A percentile compares a stretch with the other conserved stretches of the same genome.
Evolutionary conservation across 2,113 vertebrate species (phyloP).

Genomic region (Struthidea cinerea): DNA sequence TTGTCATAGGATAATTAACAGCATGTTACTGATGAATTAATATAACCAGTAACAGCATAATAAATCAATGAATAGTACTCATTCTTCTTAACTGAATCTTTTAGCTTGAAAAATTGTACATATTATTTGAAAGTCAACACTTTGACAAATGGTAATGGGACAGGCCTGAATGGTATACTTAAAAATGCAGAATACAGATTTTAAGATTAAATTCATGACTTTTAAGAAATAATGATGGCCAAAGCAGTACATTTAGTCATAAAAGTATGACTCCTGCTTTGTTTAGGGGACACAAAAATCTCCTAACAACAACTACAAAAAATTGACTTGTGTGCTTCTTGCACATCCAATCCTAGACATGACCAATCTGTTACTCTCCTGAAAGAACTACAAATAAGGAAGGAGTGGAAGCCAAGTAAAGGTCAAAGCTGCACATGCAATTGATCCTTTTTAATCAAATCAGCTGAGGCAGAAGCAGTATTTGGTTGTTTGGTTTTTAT

Average conservation of each 20-base stretch:
- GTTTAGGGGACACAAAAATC: background rate
- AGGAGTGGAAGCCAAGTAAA: background rate
- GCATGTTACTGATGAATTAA: background rate
- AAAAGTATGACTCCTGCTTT: background rate
- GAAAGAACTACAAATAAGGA: background rate
- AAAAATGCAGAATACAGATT: background rate
- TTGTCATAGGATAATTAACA: background rate
- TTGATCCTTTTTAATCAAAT: background rate
- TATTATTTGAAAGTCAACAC: background rate
- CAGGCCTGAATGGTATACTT: background rate
- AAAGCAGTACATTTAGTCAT: background rate
- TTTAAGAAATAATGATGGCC: background rate
- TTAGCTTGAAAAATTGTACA: background rate
- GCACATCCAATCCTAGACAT: background rate
- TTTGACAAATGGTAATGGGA: background rate
- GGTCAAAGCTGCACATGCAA: background rate
- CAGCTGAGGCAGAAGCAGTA: background rate
- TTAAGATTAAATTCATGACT: background rate
- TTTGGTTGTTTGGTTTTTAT: background rate
- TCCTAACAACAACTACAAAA: background rate
- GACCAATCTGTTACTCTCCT: background rate
- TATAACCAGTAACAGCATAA: background rate
- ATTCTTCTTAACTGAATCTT: background rate
- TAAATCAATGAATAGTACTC: background rate
- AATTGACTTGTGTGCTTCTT: background rate